Conservation (phyloP, 2,888 invertebrate genomes). For the Gortyna flavago region DNA sequence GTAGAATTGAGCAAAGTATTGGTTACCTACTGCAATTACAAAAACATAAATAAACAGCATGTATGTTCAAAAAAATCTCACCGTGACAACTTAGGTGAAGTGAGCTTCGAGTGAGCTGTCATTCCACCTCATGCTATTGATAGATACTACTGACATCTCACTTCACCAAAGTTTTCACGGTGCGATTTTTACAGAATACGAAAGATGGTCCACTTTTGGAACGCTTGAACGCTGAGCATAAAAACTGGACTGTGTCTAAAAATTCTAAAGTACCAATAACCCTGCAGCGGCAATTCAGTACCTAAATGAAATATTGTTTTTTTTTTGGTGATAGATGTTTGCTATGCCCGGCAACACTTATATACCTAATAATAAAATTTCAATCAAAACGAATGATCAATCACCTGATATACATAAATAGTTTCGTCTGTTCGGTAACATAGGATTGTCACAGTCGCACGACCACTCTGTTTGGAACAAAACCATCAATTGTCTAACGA, state of each 20-base stretch:
- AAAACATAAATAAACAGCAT: neutral
- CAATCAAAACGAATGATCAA: constrained; percentile 31
- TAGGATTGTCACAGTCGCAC: constrained; percentile 32
- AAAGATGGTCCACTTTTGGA: neutral
- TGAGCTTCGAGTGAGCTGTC: no score
- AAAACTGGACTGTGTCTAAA: neutral
- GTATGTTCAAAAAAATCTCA: no score
- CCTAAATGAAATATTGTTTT: constrained; percentile 74
- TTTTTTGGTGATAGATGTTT: constrained; percentile 74
- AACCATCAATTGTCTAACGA: constrained; percentile 54
- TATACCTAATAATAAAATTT: constrained; percentile 20
- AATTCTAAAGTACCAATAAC: constrained; percentile 30
- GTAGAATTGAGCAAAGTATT: neutral
- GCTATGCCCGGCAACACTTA: constrained; percentile 59
- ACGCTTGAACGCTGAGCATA: neutral
- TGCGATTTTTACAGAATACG: no score
- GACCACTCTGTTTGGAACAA: constrained; percentile 50
- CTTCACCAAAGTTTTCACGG: no score
- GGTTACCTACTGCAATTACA: neutral
- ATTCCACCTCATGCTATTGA: no score
- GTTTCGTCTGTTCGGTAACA: constrained; percentile 11
- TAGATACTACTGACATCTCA: no score
- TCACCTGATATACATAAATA: constrained; percentile 25
- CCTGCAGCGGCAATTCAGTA: constrained; percentile 33
- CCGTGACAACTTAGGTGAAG: no score